Conservation (phyloP, 2,113 vertebrate species). For the Chaetops frenatus region DNA sequence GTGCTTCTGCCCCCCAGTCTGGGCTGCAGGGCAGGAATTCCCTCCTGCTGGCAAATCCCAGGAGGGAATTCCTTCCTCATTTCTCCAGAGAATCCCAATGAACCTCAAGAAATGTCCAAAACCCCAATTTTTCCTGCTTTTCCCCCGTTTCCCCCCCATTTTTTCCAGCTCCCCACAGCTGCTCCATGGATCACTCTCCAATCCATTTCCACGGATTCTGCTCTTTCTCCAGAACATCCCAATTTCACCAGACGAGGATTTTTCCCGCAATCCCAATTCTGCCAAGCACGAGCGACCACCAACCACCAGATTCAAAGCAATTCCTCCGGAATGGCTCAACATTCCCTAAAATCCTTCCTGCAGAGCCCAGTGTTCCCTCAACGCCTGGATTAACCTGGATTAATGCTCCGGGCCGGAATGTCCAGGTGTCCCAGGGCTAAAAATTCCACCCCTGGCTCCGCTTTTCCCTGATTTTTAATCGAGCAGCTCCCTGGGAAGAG, state of each 20-base stretch:
- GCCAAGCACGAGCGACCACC: fast-evolving
- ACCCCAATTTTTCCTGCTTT: neutral
- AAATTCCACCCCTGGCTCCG: neutral
- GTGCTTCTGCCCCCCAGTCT: neutral
- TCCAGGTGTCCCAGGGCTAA: neutral
- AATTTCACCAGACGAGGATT: fast-evolving
- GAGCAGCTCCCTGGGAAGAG: fast-evolving
- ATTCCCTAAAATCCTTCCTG: neutral
- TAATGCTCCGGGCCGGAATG: fast-evolving
- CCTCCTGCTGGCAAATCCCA: neutral
- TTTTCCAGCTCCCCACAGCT: neutral
- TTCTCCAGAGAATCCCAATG: neutral
- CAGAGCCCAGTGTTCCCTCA: fast-evolving
- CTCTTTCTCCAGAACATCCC: neutral
- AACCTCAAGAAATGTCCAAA: neutral
- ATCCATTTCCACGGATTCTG: neutral
- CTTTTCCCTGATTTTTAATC: neutral
- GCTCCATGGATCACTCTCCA: neutral
- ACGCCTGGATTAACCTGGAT: fast-evolving
- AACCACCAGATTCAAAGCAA: fast-evolving
- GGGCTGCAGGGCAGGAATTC: neutral
- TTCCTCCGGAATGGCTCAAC: fast-evolving
- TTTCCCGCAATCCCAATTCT: neutral
- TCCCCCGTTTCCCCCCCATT: too few species aligned
- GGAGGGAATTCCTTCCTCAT: neutral